phyloP scores from a whole-genome alignment of 2,888 invertebrate species.

The Lepeophtheirus nordmannii region DNA sequence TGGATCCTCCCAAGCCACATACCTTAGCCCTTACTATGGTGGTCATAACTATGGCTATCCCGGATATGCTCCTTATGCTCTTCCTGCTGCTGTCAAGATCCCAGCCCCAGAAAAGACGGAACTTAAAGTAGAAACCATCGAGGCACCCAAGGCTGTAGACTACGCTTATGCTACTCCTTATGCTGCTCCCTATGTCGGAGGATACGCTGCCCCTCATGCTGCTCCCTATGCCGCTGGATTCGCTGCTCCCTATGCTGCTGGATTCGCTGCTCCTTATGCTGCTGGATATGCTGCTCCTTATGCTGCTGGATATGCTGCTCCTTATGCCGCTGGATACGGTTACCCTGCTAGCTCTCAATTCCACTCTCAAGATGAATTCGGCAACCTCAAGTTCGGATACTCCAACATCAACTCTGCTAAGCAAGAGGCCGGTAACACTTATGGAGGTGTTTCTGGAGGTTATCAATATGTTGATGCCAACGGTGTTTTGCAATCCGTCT shows the following conservation, averaged over 20 bases:
- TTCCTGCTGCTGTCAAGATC: neutral
- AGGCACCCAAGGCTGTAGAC: slow-evolving; percentile 3
- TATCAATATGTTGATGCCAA: slow-evolving; percentile 22
- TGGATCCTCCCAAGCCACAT: neutral
- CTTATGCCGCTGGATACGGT: neutral
- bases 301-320: neutral
- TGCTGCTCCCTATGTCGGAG: slow-evolving; percentile 7
- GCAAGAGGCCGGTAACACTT: slow-evolving; percentile 17
- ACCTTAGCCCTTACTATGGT: neutral
- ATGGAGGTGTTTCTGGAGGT: slow-evolving; percentile 17
- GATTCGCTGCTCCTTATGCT: neutral
- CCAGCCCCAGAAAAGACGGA: neutral
- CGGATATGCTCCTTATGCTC: slow-evolving; percentile 10
- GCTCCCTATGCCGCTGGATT: neutral
- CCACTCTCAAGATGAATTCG: slow-evolving; percentile 23
- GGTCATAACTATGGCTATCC: neutral
- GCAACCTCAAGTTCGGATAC: slow-evolving; percentile 22
- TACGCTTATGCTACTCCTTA: neutral
- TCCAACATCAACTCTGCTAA: slow-evolving; percentile 23
- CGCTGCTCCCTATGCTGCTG: slow-evolving; percentile 10
- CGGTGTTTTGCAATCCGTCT: slow-evolving; percentile 1
- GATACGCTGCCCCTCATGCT: neutral
- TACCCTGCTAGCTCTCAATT: neutral
- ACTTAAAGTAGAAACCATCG: neutral
- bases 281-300: neutral